Base-by-base conservation (phyloP, 2,888 invertebrate species). In the Agriopis aurantiaria region DNA sequence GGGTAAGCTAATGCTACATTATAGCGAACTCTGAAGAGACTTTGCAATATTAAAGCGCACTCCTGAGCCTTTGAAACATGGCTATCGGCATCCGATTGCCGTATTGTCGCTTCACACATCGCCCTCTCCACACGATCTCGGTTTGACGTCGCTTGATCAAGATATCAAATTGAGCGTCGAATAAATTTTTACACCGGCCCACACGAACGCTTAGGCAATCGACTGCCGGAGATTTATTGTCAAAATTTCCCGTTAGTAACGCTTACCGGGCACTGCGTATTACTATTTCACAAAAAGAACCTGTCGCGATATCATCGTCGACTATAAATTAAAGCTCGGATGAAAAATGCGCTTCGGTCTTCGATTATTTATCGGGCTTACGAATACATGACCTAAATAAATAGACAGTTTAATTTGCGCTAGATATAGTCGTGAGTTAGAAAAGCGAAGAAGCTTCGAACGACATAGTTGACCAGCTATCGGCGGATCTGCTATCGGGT, bases 261-360 rank as follows among this genome's bases (percentile, higher is more conserved):
- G 93, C 93, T 93, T 88, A 91, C 92, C 90, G 91, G 89, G 89
- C 91, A 90, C 93, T 92, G 92, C 92, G 92, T 92, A 93, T 93
- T 93, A 93, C 93, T 93, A 93, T 93, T 93, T 90, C 90, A 93
- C 91, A 92, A 93, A 93, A 93, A 93, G 92, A 93, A 93, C 94
- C 92, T 89, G 93, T 92, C 89, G 87, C 90, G 93, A 93, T 93
- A 93, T 90, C 92, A 93, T 92, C 93, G 91, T 89, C 89, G 89
- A 87, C 91, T 88, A 92, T 93, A 93, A 93, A 93, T 93, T 93
- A 88, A 89, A 85, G 88, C 89, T 89, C 88, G 88, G 87, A 91
- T 92, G 94, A 93, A 93, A 93, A 93, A 93, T 93, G 89, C 91
- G 88, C 89, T 90, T 91, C 86, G 87, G 86, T 88, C 89, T 89